Conservation (phyloP, 2,797 vertebrate genomes). For the Aeoliscus strigatus region DNA sequence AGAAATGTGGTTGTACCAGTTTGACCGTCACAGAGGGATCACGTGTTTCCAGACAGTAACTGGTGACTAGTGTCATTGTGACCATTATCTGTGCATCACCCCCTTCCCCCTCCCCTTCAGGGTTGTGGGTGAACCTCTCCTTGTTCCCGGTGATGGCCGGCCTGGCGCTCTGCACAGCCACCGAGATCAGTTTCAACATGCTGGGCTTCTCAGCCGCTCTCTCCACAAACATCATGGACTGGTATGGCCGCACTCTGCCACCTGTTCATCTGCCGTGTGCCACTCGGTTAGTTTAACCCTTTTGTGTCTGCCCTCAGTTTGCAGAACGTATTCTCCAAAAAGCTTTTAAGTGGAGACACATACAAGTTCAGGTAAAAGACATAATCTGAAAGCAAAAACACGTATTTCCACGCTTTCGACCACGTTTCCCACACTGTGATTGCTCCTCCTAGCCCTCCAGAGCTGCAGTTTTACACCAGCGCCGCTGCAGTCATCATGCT, state of each 20-base stretch:
- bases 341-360: constrained; percentile 92
- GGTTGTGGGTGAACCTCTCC: constrained; percentile 90
- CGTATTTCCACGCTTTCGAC: neutral
- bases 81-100: constrained; percentile 7
- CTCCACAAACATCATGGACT: constrained; percentile 98
- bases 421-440: neutral
- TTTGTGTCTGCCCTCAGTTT: constrained; percentile 72
- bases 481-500: constrained; percentile 91
- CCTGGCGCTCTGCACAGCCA: constrained; percentile 88
- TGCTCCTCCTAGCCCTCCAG: constrained; percentile 78
- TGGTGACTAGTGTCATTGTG: neutral
- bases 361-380: constrained; percentile 89
- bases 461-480: constrained; percentile 96
- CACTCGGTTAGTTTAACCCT: constrained; percentile 13
- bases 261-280: neutral
- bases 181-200: constrained; percentile 91
- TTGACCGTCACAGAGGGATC: neutral
- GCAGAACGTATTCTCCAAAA: constrained; percentile 98
- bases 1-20: neutral
- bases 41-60: neutral
- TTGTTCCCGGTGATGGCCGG: constrained; percentile 92
- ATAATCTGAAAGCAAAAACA: neutral
- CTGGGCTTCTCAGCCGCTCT: constrained; percentile 92
- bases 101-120: constrained; percentile 54
- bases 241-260: constrained; percentile 63